These are phyloP conservation scores for Colletes latitarsis DNA, from an alignment of 1,140 invertebrate genomes.

Conservation along the genomic window DNA sequence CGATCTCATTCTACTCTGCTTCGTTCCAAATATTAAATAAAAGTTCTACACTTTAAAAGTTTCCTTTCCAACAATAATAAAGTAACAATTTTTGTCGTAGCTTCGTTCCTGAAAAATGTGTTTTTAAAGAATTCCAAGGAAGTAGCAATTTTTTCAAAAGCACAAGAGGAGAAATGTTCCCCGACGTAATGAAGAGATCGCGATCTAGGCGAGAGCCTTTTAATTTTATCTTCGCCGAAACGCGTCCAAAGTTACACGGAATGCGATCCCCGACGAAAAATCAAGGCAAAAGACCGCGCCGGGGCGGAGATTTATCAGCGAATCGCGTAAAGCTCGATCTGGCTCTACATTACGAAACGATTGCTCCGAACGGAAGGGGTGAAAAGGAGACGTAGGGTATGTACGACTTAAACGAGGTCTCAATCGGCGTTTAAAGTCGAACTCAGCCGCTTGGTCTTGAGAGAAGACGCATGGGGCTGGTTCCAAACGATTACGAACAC, in stretches of 20 bases:
- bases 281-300: not conserved
- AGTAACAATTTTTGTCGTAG: too few relatives aligned
- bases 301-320: constrained; percentile 18
- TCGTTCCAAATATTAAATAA: too few relatives aligned
- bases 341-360: constrained; percentile 30
- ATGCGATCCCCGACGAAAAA: not conserved
- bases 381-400: constrained; percentile 1
- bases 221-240: constrained; percentile 6
- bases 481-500: not conserved
- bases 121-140: not conserved
- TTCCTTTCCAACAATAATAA: too few relatives aligned
- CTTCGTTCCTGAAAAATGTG: not conserved
- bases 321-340: constrained; percentile 19
- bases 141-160: too few relatives aligned
- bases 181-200: constrained; percentile 6
- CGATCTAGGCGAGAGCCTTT: constrained; percentile 1
- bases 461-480: not conserved
- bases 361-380: not conserved
- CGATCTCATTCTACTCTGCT: too few relatives aligned
- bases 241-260: not conserved
- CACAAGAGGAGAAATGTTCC: not conserved
- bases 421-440: constrained; percentile 30
- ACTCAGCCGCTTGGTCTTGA: not conserved
- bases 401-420: constrained; percentile 32
- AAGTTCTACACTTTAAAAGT: too few relatives aligned